Evolutionary conservation across 2,113 vertebrate genomes (phyloP), one percentile per base, ranked within the genome.

Genomic region (Odocoileus hemionus): DNA sequence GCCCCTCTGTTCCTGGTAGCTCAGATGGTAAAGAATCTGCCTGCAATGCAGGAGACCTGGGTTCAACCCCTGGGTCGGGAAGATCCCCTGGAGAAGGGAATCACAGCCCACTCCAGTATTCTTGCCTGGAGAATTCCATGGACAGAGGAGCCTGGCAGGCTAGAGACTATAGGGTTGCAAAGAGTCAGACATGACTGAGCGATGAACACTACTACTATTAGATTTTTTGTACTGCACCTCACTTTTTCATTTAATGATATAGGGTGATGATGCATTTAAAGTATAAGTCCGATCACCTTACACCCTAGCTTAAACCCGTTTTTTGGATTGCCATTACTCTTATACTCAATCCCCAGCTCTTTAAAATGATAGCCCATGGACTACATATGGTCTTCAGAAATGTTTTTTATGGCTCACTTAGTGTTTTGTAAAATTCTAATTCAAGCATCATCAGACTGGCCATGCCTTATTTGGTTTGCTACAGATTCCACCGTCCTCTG

Each of bases 401-500:
- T 76, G 50, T 74, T 92, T 85, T 50, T 9, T n/a, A 6, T 28
- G 60, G 21, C 39, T 57, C 50, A 25, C 5, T 19, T 64, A 54
- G 5, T 57, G 19, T 61, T 89, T 79, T 33, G 28, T 50, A 86
- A 76, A 67, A 58, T 90, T 16, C 47, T 67, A 88, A 43, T 30
- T 6, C 26, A 30, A 7, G 25, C 7, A 28, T 79, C 45, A 30
- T 36, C 74, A 47, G 26, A 26, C 50, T 39, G 57, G 6, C 57
- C 2, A 0, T 15, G 61, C 57, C 55, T 47, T 19, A 1, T 61
- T 84, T 7, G 4, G 16, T 64, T 52, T 70, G 45, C 89, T 33
- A 0, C 10, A 30, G 21, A 58, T 16, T 36, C 23, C 1, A 11
- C 3, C 10, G 0, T 39, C 39, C 30, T 50, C 54, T 58, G 1